phyloP scores from a whole-genome alignment of 2,888 invertebrate species.

The Acanthosepion lycidas region DNA sequence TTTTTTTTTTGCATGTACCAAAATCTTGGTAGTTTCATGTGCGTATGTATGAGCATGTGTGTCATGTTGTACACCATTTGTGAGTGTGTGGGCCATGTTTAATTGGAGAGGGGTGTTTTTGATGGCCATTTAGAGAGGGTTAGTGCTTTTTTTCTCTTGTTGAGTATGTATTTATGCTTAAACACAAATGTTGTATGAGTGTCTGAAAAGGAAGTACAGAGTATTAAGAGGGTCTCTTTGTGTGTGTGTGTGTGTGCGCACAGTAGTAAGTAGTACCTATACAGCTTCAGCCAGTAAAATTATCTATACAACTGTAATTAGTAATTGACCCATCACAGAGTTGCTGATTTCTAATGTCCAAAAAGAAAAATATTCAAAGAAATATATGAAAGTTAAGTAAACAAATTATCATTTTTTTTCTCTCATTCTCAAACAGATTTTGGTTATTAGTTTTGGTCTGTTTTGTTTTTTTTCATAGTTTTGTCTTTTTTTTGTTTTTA shows the following conservation, averaged over 20 bases:
- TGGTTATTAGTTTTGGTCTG: not conserved
- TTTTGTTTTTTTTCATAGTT: not conserved
- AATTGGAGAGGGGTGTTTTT: not conserved
- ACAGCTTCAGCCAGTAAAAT: slow-evolving; percentile 38
- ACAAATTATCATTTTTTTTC: slow-evolving; percentile 15
- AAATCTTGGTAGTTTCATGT: slow-evolving; percentile 34
- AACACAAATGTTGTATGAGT: not conserved
- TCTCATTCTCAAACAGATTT: not conserved
- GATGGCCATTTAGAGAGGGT: not conserved
- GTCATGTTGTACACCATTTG: not conserved
- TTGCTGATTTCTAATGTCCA: slow-evolving; percentile 23
- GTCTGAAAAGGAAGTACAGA: not conserved
- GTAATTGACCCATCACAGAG: slow-evolving; percentile 34
- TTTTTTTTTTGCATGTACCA: slow-evolving; percentile 45
- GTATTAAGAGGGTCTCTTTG: not conserved
- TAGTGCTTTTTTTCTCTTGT: not conserved
- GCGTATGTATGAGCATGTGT: slow-evolving; percentile 43
- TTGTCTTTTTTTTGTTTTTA: not conserved
- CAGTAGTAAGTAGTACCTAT: not conserved
- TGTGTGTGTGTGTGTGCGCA: not conserved
- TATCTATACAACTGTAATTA: not conserved
- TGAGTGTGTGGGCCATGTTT: not conserved
- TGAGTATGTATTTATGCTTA: not conserved
- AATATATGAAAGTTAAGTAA: slow-evolving; percentile 6
- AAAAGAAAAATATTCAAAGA: not conserved